Evolutionary conservation across 2,113 vertebrate species (phyloP).

Genomic region (Vireo altiloquus): DNA sequence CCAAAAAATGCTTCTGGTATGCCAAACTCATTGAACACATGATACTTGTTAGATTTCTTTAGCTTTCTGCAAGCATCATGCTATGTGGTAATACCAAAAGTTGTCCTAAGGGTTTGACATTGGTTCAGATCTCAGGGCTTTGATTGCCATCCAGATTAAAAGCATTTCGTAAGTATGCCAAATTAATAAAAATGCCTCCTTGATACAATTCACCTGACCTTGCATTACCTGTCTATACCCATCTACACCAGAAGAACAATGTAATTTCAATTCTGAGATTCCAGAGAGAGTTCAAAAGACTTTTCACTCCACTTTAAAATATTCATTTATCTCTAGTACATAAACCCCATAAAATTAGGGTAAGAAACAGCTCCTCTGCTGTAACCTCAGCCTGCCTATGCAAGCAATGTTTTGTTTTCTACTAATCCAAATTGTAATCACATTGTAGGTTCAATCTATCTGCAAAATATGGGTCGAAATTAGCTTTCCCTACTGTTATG

Average conservation of each 20-base stretch:
- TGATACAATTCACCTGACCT: conserved; percentile 26
- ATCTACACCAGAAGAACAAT: conserved; percentile 5
- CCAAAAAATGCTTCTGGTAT: not conserved
- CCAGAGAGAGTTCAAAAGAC: conserved; percentile 10
- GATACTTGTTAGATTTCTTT: not conserved
- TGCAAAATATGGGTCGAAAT: not conserved
- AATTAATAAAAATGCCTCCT: conserved; percentile 54
- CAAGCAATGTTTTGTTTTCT: not conserved
- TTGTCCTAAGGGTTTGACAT: conserved; percentile 57
- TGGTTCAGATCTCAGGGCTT: conserved; percentile 43
- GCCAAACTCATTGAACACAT: not conserved
- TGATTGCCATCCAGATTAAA: conserved; percentile 47
- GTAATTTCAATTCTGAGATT: conserved; percentile 10
- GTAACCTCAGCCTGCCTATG: not conserved
- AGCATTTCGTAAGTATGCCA: conserved; percentile 20
- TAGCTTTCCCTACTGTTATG: not conserved
- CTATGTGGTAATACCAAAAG: not conserved
- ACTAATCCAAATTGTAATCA: not conserved
- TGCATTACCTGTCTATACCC: conserved; percentile 23
- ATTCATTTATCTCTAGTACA: not conserved
- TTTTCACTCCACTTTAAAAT: not conserved
- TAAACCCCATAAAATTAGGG: not conserved
- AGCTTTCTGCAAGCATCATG: conserved; percentile 12
- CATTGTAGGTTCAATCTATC: not conserved
- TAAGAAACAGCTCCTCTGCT: not conserved